Evolutionary conservation across 2,888 invertebrate species (phyloP).

Genomic region (Hypomecis atomaria): DNA sequence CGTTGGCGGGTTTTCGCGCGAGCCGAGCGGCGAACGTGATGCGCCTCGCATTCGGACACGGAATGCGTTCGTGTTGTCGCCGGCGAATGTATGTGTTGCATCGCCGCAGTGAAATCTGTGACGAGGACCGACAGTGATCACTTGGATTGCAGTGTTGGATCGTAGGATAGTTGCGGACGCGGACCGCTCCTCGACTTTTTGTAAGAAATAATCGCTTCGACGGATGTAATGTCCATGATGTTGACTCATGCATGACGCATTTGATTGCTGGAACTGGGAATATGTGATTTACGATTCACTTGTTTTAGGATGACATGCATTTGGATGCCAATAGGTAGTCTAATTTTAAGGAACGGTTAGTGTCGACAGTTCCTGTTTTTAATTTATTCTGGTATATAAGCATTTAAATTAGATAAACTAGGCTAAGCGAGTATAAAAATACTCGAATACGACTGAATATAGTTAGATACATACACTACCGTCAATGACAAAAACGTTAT

Average conservation of each 20-base stretch:
- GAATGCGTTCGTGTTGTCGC: slow-evolving; percentile 75
- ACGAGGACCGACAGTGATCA: slow-evolving; percentile 68
- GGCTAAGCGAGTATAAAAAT: slow-evolving; percentile 2
- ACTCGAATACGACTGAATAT: background rate
- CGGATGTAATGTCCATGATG: slow-evolving; percentile 80
- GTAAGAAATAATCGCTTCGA: slow-evolving; percentile 73
- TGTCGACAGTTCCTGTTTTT: slow-evolving; percentile 16
- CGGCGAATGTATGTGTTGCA: slow-evolving; percentile 57
- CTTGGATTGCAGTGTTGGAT: slow-evolving; percentile 85
- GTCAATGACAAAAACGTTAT: slow-evolving; percentile 13
- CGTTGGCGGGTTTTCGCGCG: slow-evolving; percentile 79
- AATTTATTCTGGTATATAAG: slow-evolving; percentile 10
- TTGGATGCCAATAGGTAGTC: slow-evolving; percentile 12
- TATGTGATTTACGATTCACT: slow-evolving; percentile 57
- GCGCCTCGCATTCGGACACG: slow-evolving; percentile 71
- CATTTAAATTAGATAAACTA: slow-evolving; percentile 14
- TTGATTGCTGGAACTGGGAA: slow-evolving; percentile 78
- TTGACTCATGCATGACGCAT: slow-evolving; percentile 83
- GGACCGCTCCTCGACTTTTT: slow-evolving; percentile 65
- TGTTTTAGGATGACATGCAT: slow-evolving; percentile 20
- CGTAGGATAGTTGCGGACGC: slow-evolving; percentile 67
- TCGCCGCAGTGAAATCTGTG: slow-evolving; percentile 73
- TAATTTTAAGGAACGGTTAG: slow-evolving; percentile 10
- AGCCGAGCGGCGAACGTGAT: slow-evolving; percentile 63
- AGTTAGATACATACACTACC: background rate